Evolutionary conservation across 2,888 invertebrate species (phyloP), one percentile per base, ranked within the genome.

Genomic region (Bembecia ichneumoniformis): DNA sequence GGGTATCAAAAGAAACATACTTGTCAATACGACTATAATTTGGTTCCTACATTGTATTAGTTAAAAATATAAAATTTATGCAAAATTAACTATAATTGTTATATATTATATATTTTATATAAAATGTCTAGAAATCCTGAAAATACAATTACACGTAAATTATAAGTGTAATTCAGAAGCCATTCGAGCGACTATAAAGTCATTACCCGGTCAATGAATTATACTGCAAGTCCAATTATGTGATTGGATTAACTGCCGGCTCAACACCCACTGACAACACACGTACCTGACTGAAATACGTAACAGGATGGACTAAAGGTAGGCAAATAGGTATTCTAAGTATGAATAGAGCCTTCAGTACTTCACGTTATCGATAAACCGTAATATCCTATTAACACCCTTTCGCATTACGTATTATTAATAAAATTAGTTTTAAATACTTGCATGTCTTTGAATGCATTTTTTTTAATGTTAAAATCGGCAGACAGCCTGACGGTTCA

Each of bases 151-250:
- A 28, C 2, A 28, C 9, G 9, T 28, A 28, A 28, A 28, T 40
- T n/a, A 40, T 40, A 40, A 40, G 44, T 15, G 52, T 58, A 58
- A 52, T 55, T 57, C 56, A 56, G 69, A 71, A 71, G 70, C 70
- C 68, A 58, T 66, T 58, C 53, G 57, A n/a, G 64, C 62, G 60
- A 63, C 64, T 67, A 66, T 60, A 66, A 64, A 73, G 74, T 77
- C 76, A 76, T 75, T 78, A 77, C 73, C 75, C 81, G 76, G 74
- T 74, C 76, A 80, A 76, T 80, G 76, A 77, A 76, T 79, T 73
- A 46, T 46, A 70, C 63, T 66, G 63, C 76, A 80, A 83, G 81
- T 77, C 82, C 79, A 82, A 83, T 83, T 82, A 83, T 71, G 63
- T 80, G 77, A 82, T 82, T 74, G 82, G 81, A 84, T 84, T 80